Evolutionary conservation across 2,113 vertebrate genomes (phyloP).

Genomic region (Charadrius vociferus): DNA sequence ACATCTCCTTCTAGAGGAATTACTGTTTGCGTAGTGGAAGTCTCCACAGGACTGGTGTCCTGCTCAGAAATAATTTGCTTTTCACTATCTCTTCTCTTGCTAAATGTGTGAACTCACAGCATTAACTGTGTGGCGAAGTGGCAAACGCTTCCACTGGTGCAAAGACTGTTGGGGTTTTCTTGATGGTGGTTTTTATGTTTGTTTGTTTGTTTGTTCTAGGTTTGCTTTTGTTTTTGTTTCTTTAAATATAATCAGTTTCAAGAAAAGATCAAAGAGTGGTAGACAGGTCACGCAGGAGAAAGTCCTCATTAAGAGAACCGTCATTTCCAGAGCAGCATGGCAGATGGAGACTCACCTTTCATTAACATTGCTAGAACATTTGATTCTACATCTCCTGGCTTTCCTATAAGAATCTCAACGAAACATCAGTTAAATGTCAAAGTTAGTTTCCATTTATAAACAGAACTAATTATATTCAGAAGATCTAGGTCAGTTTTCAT

Average conservation of each 20-base stretch:
- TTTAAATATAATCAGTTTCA: background rate
- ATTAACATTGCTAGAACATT: background rate
- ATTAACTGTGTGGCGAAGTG: background rate
- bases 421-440: slow-evolving; percentile 57
- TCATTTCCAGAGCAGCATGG: background rate
- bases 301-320: background rate
- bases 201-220: background rate
- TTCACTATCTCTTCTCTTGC: background rate
- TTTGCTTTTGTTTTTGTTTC: background rate
- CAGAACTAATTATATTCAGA: slow-evolving; percentile 43
- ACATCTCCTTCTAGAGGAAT: background rate
- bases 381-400: background rate
- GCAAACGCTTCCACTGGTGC: background rate
- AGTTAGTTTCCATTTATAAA: slow-evolving; percentile 60
- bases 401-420: background rate
- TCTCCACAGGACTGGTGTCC: background rate
- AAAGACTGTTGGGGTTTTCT: background rate
- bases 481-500: slow-evolving; percentile 64
- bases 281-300: background rate
- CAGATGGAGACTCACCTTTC: background rate
- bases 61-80: background rate
- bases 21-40: background rate
- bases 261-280: background rate
- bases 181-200: background rate
- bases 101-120: rapidly evolving